Evolutionary conservation across 2,113 vertebrate genomes (phyloP).

Genomic region (Gobiocypris rarus): DNA sequence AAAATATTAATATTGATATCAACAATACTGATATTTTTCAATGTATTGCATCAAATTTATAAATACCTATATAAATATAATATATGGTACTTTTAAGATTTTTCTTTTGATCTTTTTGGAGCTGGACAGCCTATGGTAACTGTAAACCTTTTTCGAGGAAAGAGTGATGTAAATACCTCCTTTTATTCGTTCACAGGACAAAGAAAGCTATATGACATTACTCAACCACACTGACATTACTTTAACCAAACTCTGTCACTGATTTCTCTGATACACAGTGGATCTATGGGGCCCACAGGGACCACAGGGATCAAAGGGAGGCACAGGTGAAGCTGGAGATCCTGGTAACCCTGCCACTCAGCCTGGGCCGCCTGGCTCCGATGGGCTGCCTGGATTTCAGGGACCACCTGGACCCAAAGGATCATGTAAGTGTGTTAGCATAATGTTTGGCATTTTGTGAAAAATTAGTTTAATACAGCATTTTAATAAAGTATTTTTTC

Average conservation of each 20-base stretch:
- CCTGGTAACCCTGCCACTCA: slow-evolving; percentile 64
- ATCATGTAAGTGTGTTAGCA: slow-evolving; percentile 68
- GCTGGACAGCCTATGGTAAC: not conserved
- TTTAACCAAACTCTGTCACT: not conserved
- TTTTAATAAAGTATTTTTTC: not conserved
- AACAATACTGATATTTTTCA: too few species aligned
- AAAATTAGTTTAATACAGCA: too few species aligned
- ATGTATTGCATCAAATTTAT: too few species aligned
- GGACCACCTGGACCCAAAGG: slow-evolving; percentile 69
- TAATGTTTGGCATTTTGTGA: too few species aligned
- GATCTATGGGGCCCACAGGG: slow-evolving; percentile 63
- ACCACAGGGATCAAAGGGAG: slow-evolving; percentile 66
- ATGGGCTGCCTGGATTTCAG: slow-evolving; percentile 60
- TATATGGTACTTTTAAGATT: not conserved
- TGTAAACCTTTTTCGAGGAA: not conserved
- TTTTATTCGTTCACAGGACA: not conserved
- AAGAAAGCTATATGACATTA: not conserved
- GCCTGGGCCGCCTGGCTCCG: slow-evolving; percentile 62
- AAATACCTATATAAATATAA: too few species aligned
- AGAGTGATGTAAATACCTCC: not conserved
- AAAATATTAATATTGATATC: too few species aligned
- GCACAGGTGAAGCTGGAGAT: slow-evolving; percentile 68
- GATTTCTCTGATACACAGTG: slow-evolving; percentile 51
- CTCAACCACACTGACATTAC: too few species aligned
- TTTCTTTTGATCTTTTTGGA: not conserved